phyloP scores from a whole-genome alignment of 1,140 invertebrate genomes.

The Ceratosolen solmsi region DNA sequence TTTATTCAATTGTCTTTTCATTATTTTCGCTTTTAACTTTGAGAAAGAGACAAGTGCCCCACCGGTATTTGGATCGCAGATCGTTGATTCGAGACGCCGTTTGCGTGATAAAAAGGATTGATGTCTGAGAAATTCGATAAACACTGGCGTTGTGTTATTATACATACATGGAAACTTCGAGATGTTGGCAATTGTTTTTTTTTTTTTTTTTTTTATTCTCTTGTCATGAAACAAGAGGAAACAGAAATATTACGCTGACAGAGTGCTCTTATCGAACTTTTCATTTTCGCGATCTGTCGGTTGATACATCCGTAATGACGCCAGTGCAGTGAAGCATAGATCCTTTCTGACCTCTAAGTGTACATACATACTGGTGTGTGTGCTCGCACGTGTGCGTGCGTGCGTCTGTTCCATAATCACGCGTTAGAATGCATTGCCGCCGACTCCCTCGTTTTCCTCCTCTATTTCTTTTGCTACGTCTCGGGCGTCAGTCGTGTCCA shows the following conservation, averaged over 20 bases:
- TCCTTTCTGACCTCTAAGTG: constrained; percentile 64
- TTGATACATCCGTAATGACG: constrained; percentile 64
- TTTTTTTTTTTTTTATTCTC: constrained; percentile 8
- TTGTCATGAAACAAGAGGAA: constrained; percentile 37
- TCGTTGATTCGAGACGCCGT: neutral
- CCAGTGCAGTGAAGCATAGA: constrained; percentile 65
- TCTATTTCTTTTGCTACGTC: constrained; percentile 2
- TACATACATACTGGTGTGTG: neutral
- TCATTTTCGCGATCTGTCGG: constrained; percentile 59
- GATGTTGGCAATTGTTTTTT: constrained; percentile 37
- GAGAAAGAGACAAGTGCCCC: neutral
- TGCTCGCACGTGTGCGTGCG: neutral
- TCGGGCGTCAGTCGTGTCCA: constrained; percentile 44
- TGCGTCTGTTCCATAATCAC: constrained; percentile 62
- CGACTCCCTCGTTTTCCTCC: constrained; percentile 52
- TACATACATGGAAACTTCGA: constrained; percentile 1
- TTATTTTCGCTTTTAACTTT: neutral
- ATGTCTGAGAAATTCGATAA: constrained; percentile 44
- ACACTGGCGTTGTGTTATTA: neutral
- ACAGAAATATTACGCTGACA: constrained; percentile 45
- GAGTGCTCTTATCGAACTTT: constrained; percentile 57
- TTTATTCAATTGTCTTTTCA: neutral
- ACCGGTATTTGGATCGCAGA: neutral
- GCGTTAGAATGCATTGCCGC: constrained; percentile 64
- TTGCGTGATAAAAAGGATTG: constrained; percentile 22